Evolutionary conservation across 1,140 invertebrate genomes (phyloP).

Genomic region (Berghia stephanieae): DNA sequence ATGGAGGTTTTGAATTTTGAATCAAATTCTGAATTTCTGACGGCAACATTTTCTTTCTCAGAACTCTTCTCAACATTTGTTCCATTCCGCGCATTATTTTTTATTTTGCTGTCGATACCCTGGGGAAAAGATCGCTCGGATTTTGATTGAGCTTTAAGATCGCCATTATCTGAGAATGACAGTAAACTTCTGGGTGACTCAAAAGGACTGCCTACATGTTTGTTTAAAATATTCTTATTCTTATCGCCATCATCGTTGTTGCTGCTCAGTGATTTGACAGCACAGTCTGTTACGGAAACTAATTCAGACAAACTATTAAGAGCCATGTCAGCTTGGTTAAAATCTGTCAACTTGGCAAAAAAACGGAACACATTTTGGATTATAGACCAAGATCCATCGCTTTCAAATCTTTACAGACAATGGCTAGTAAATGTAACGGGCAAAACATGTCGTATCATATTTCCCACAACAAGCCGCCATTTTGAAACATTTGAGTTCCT

Average conservation of each 20-base stretch:
- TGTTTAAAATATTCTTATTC: neutral
- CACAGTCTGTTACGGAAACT: neutral
- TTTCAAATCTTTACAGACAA: neutral
- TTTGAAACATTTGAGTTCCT: slow-evolving; percentile 29
- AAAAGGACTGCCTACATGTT: slow-evolving; percentile 28
- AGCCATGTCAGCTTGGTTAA: neutral
- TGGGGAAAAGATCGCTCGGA: neutral
- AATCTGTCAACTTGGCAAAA: neutral
- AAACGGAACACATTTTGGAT: neutral
- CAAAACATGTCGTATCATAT: slow-evolving; percentile 30
- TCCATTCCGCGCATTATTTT: neutral
- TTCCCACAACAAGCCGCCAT: slow-evolving; percentile 5
- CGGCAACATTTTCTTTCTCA: neutral
- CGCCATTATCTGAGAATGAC: neutral
- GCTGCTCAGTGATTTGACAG: slow-evolving; percentile 15
- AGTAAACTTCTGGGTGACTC: neutral
- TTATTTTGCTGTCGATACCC: neutral
- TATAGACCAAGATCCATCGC: neutral
- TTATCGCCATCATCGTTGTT: neutral
- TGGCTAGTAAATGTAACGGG: too few species aligned
- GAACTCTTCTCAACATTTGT: neutral
- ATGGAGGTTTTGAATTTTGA: neutral
- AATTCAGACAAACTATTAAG: slow-evolving; percentile 5
- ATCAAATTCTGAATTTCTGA: neutral
- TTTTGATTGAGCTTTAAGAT: neutral